These are phyloP conservation scores for Tiphia femorata DNA, from an alignment of 2,888 invertebrate genomes.

Conservation along the genomic window DNA sequence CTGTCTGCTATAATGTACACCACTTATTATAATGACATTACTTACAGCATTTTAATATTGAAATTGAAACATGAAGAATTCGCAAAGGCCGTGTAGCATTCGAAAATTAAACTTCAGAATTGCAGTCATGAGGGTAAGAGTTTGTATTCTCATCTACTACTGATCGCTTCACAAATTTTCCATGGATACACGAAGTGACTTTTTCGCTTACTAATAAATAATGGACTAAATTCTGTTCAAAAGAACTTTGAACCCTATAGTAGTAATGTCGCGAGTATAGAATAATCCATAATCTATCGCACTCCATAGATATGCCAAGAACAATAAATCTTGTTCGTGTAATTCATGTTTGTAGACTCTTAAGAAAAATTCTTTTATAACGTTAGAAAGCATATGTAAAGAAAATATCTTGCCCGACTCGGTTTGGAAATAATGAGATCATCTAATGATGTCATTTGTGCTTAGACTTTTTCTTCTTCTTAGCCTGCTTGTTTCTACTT, in stretches of 20 bases:
- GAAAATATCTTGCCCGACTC: slow-evolving; percentile 15
- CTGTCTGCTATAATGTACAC: slow-evolving; percentile 49
- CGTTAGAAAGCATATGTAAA: slow-evolving; percentile 30
- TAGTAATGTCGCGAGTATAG: slow-evolving; percentile 24
- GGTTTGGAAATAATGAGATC: neutral
- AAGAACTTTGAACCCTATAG: slow-evolving; percentile 23
- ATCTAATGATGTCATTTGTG: slow-evolving; percentile 69
- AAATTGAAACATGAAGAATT: slow-evolving; percentile 34
- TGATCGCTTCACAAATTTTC: neutral
- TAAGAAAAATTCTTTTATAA: slow-evolving; percentile 14
- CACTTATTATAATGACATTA: slow-evolving; percentile 40
- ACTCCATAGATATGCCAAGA: slow-evolving; percentile 18
- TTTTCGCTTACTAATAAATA: slow-evolving; percentile 35
- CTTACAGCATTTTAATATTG: slow-evolving; percentile 34
- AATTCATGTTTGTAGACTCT: slow-evolving; percentile 20
- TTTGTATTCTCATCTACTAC: slow-evolving; percentile 6
- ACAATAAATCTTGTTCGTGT: slow-evolving; percentile 16
- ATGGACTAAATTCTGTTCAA: slow-evolving; percentile 30
- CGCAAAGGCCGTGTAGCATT: slow-evolving; percentile 39
- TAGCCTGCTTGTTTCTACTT: slow-evolving; percentile 78
- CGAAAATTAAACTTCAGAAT: slow-evolving; percentile 21
- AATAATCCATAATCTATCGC: slow-evolving; percentile 22
- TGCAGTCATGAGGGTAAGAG: neutral
- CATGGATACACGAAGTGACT: neutral
- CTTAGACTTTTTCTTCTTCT: slow-evolving; percentile 81